Evolutionary conservation across 2,113 vertebrate species (phyloP).

Genomic region (Uria aalge): DNA sequence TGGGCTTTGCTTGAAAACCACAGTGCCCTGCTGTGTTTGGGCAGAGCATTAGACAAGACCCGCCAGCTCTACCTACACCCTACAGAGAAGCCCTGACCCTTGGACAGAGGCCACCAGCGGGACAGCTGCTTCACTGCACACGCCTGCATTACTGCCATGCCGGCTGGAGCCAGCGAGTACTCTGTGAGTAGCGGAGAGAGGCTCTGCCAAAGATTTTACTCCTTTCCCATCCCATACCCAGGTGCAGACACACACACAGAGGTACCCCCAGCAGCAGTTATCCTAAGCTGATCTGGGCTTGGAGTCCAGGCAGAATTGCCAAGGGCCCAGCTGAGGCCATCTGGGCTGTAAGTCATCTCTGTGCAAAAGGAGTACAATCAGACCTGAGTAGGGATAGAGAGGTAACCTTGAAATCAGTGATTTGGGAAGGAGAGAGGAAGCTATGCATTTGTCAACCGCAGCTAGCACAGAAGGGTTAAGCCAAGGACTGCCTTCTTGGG

Average conservation of each 20-base stretch:
- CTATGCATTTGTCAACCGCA: not conserved
- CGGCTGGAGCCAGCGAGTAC: not conserved
- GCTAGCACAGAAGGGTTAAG: not conserved
- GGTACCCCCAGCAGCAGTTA: not conserved
- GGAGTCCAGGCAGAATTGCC: not conserved
- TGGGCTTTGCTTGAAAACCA: not conserved
- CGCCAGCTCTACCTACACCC: not conserved
- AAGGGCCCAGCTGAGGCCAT: slow-evolving; percentile 37
- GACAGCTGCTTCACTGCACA: not conserved
- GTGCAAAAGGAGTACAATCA: not conserved
- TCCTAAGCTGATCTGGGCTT: not conserved
- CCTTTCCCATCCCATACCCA: not conserved
- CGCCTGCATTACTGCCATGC: not conserved
- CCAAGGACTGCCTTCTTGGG: not conserved
- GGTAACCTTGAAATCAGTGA: slow-evolving; percentile 23
- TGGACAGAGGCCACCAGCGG: not conserved
- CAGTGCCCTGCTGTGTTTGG: not conserved
- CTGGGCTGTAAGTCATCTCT: slow-evolving; percentile 21
- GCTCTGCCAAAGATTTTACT: not conserved
- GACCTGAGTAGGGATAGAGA: not conserved
- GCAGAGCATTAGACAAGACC: not conserved
- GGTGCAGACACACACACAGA: not conserved
- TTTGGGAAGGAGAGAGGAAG: not conserved
- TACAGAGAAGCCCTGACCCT: not conserved
- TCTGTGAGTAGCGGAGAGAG: not conserved